Evolutionary conservation across 2,113 vertebrate genomes (phyloP).

Genomic region (Pterocles burchelli): DNA sequence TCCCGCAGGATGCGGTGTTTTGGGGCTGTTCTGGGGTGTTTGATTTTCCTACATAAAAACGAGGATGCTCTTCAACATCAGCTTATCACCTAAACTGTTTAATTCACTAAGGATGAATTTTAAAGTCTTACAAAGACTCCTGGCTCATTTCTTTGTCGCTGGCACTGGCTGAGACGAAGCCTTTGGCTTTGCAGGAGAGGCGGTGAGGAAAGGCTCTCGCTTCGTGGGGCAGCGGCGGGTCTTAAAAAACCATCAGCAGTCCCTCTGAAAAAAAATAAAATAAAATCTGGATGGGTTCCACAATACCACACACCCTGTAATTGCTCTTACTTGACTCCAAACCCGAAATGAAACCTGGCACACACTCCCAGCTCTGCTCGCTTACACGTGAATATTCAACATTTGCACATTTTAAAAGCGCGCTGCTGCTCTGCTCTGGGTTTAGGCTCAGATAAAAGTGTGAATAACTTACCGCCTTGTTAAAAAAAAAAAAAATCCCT

Average conservation of each 20-base stretch:
- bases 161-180: accelerated
- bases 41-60: neutral
- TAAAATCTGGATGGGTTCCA: slow-evolving; percentile 79
- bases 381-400: slow-evolving; percentile 61
- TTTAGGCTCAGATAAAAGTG: slow-evolving; percentile 70
- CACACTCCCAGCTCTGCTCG: slow-evolving; percentile 30
- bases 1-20: neutral
- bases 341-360: slow-evolving; percentile 81
- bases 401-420: neutral
- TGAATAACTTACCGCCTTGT: slow-evolving; percentile 37
- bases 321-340: slow-evolving; percentile 79
- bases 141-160: neutral
- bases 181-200: neutral
- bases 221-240: neutral
- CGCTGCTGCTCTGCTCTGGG: slow-evolving; percentile 75
- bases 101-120: too few relatives aligned
- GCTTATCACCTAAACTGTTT: neutral
- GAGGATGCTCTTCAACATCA: neutral
- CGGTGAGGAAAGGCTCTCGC: neutral
- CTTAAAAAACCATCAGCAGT: slow-evolving; percentile 45
- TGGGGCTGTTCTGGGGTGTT: neutral
- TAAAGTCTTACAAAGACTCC: neutral
- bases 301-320: slow-evolving; percentile 82
- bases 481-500: slow-evolving; percentile 2
- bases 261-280: slow-evolving; percentile 70